These are phyloP conservation scores for Heliconius hermathena DNA, from an alignment of 1,140 invertebrate species.

Conservation along the genomic window DNA sequence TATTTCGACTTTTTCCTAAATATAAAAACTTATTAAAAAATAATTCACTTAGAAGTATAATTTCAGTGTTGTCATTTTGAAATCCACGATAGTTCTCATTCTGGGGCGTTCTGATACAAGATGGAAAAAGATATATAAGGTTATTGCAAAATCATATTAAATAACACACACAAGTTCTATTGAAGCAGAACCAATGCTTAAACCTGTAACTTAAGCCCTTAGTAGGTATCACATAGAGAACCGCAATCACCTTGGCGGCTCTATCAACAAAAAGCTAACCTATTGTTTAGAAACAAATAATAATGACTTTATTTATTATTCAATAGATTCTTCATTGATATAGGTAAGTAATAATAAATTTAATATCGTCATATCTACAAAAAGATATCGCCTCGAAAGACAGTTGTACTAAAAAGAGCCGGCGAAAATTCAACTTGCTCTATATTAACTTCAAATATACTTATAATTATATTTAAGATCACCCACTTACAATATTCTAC, in stretches of 20 bases:
- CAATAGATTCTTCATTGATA: too few relatives aligned
- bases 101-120: background rate
- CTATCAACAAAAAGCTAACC: slow-evolving; percentile 33
- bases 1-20: too few relatives aligned
- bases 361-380: too few relatives aligned
- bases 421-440: too few relatives aligned
- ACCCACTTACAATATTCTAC: too few relatives aligned
- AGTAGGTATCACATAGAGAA: slow-evolving; percentile 18
- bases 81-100: background rate
- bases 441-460: background rate
- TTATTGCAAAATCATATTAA: slow-evolving; percentile 19
- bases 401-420: too few relatives aligned
- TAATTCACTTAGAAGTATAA: background rate
- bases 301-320: background rate
- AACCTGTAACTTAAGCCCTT: slow-evolving; percentile 23
- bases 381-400: too few relatives aligned
- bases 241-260: slow-evolving; percentile 36
- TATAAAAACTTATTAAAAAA: too few relatives aligned
- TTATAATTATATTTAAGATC: background rate
- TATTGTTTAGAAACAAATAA: slow-evolving; percentile 13
- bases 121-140: slow-evolving; percentile 3
- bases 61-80: background rate
- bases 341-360: too few relatives aligned
- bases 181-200: slow-evolving; percentile 23
- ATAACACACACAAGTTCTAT: slow-evolving; percentile 23